Percentiles rank a stretch among this genome's conserved stretches.
Conservation (phyloP, 2,888 invertebrate species). For the Sylvicola fuscatus region DNA sequence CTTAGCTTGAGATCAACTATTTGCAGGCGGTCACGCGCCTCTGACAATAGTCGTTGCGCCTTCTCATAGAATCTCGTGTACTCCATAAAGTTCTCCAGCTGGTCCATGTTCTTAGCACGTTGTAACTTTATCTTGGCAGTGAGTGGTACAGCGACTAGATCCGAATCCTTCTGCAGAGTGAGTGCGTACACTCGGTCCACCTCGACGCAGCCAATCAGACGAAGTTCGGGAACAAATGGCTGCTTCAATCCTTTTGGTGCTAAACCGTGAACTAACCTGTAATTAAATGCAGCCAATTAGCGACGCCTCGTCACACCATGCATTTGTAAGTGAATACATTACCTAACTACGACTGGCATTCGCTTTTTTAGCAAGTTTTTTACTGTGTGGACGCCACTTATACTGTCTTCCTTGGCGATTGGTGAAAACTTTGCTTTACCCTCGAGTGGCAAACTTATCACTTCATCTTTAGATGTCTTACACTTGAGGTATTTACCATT, state of each 20-base stretch:
- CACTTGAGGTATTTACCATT: slow-evolving; percentile 72
- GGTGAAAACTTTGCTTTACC: slow-evolving; percentile 84
- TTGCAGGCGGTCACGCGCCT: slow-evolving; percentile 55
- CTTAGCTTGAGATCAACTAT: slow-evolving; percentile 62
- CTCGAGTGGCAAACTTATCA: slow-evolving; percentile 61
- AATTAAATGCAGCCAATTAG: not conserved
- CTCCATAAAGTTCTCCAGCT: slow-evolving; percentile 50
- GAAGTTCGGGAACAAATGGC: slow-evolving; percentile 65
- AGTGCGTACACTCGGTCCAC: slow-evolving; percentile 65
- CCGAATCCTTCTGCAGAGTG: slow-evolving; percentile 60
- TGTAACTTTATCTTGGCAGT: slow-evolving; percentile 73
- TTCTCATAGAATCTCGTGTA: slow-evolving; percentile 60
- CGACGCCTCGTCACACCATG: not conserved
- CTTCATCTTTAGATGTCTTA: slow-evolving; percentile 66
- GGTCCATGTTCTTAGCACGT: slow-evolving; percentile 62
- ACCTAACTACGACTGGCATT: slow-evolving; percentile 75
- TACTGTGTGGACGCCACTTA: slow-evolving; percentile 85
- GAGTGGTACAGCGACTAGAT: slow-evolving; percentile 63
- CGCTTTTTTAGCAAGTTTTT: slow-evolving; percentile 73
- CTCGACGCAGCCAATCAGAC: slow-evolving; percentile 65
- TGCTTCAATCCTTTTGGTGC: slow-evolving; percentile 69
- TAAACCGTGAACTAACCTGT: slow-evolving; percentile 63
- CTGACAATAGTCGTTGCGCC: slow-evolving; percentile 48
- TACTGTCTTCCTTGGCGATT: slow-evolving; percentile 79
- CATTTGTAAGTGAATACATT: slow-evolving; percentile 7